These are phyloP conservation scores for Leiothrix lutea DNA, from an alignment of 2,113 vertebrate genomes.

Conservation along the genomic window DNA sequence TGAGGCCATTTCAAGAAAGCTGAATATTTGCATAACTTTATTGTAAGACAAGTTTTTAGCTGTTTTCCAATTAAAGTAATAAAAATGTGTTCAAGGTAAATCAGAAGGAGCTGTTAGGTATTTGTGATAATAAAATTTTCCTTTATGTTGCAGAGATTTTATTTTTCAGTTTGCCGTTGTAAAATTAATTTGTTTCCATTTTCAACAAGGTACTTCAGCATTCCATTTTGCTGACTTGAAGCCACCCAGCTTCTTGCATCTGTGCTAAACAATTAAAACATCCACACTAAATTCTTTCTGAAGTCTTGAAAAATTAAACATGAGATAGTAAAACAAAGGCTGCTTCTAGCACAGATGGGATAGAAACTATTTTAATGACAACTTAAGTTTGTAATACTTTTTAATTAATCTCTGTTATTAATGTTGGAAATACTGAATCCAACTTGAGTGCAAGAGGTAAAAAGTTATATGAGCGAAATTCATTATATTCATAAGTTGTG, in stretches of 20 bases:
- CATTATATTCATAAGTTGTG: not conserved
- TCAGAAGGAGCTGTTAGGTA: conserved; percentile 16
- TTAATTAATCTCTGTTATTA: not conserved
- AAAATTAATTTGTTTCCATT: conserved; percentile 50
- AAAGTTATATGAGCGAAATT: not conserved
- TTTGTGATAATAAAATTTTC: conserved; percentile 27
- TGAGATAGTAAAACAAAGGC: not conserved
- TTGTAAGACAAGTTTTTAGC: not conserved
- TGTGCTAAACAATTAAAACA: conserved; percentile 29
- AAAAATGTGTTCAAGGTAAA: conserved; percentile 52
- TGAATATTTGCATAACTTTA: conserved; percentile 15
- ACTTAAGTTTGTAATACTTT: not conserved
- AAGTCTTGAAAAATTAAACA: not conserved
- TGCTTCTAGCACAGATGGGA: not conserved
- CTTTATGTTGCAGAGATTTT: conserved; percentile 22
- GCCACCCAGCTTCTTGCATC: not conserved
- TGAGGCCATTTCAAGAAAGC: not conserved
- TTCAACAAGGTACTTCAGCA: not conserved
- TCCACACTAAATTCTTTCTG: not conserved
- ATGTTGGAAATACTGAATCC: not conserved
- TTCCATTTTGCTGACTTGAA: conserved; percentile 30
- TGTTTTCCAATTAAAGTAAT: conserved; percentile 46
- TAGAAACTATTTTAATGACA: not conserved
- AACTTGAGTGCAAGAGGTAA: not conserved
- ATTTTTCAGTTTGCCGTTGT: conserved; percentile 33